A percentile compares a stretch with the other conserved stretches of the same genome.
These are phyloP conservation scores for Amphipyra tragopoginis DNA, from an alignment of 2,888 invertebrate species.

Conservation along the genomic window DNA sequence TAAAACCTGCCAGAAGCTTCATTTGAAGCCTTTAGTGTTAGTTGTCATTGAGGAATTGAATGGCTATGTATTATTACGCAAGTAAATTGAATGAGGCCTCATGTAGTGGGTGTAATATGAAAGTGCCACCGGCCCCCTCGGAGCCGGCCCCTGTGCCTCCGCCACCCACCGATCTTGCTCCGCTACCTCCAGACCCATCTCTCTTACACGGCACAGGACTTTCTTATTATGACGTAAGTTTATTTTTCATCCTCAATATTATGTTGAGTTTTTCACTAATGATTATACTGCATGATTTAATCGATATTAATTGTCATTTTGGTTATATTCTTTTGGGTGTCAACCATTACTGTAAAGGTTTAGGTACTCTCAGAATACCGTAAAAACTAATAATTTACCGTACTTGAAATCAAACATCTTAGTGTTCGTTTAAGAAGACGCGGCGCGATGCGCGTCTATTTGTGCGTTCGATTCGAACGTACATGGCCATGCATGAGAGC, in stretches of 20 bases:
- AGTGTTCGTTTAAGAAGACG: too few species aligned
- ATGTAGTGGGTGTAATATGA: slow-evolving; percentile 89
- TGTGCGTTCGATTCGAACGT: too few species aligned
- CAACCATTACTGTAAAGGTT: too few species aligned
- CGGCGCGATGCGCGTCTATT: too few species aligned
- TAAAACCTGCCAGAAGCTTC: slow-evolving; percentile 66
- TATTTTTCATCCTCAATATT: slow-evolving; percentile 5
- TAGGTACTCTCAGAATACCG: too few species aligned
- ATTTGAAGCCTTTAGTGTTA: slow-evolving; percentile 65
- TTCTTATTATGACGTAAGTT: slow-evolving; percentile 85
- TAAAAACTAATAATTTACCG: too few species aligned
- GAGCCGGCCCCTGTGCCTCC: slow-evolving; percentile 78
- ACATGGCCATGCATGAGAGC: too few species aligned
- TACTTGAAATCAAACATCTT: too few species aligned
- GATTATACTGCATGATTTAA: too few species aligned
- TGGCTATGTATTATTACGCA: slow-evolving; percentile 93
- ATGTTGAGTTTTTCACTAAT: neutral
- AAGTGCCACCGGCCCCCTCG: slow-evolving; percentile 80
- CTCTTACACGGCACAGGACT: slow-evolving; percentile 81
- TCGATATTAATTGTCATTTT: too few species aligned
- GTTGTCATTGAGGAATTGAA: slow-evolving; percentile 79
- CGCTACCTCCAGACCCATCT: slow-evolving; percentile 76
- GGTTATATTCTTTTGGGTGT: too few species aligned
- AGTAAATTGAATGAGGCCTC: slow-evolving; percentile 92
- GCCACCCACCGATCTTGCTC: slow-evolving; percentile 77